A percentile compares a stretch with the other conserved stretches of the same genome.
Conservation (phyloP, 1,140 invertebrate genomes). For the Bombus vancouverensis region DNA sequence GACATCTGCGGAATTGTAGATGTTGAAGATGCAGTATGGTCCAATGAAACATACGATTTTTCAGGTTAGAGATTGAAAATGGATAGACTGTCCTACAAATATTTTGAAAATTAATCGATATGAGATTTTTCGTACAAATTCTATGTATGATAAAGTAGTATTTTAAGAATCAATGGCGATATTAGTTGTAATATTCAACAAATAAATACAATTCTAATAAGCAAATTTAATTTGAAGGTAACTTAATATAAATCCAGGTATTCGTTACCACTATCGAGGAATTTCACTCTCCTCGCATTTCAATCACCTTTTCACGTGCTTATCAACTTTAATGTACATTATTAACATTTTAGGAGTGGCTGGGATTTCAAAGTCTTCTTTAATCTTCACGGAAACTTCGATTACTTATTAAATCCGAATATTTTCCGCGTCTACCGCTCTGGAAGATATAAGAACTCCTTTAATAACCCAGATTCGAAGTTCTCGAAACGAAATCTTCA, state of each 20-base stretch:
- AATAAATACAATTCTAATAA: not conserved
- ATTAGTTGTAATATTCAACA: not conserved
- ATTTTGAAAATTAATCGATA: too few species aligned
- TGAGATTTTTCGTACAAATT: too few species aligned
- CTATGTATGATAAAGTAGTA: too few species aligned
- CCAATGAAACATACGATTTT: too few species aligned
- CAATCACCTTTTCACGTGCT: not conserved
- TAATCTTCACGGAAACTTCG: conserved; percentile 11
- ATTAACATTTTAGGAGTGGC: not conserved
- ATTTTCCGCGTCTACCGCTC: not conserved
- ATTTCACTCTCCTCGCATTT: not conserved
- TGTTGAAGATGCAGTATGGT: not conserved
- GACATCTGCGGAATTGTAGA: rapidly evolving
- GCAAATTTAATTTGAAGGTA: not conserved
- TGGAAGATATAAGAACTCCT: not conserved
- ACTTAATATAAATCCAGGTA: not conserved
- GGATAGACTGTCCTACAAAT: too few species aligned
- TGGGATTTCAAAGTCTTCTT: not conserved
- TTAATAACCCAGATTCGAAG: conserved; percentile 34
- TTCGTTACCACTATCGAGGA: not conserved
- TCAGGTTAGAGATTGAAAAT: too few species aligned
- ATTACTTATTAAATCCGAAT: conserved; percentile 32
- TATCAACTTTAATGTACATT: not conserved
- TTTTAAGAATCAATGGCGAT: too few species aligned
- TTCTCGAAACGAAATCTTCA: not conserved